Conservation (phyloP, 1,140 invertebrate genomes). For the Pseudomyrmex concolor region DNA sequence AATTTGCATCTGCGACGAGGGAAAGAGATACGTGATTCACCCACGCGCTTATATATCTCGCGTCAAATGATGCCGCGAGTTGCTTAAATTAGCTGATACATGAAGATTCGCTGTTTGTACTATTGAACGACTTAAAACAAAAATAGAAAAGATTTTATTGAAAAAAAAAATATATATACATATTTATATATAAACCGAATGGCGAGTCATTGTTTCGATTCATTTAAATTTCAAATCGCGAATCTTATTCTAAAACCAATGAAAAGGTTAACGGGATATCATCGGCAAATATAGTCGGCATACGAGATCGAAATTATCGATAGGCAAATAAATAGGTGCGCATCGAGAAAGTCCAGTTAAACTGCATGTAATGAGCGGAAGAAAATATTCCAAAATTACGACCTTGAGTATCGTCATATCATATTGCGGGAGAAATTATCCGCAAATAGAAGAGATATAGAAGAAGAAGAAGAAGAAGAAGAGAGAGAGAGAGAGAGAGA, state of each 20-base stretch:
- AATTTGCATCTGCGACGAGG: constrained; percentile 28
- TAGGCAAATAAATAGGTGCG: constrained; percentile 35
- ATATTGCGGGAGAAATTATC: constrained; percentile 71
- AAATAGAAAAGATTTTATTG: not conserved
- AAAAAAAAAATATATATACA: too few relatives aligned
- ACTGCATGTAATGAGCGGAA: constrained; percentile 60
- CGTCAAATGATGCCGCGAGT: constrained; percentile 5
- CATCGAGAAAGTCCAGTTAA: constrained; percentile 65
- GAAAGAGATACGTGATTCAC: constrained; percentile 21
- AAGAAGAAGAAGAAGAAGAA: not conserved
- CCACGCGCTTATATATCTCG: not conserved
- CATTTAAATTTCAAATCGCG: constrained; percentile 37
- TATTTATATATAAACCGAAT: not conserved
- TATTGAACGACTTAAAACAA: not conserved
- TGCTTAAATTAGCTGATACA: constrained; percentile 2
- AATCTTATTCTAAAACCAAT: not conserved
- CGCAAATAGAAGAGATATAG: not conserved
- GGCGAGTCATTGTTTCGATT: not conserved
- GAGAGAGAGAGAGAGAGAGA: not conserved
- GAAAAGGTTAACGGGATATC: constrained; percentile 6
- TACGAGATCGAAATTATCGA: constrained; percentile 48
- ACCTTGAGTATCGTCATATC: constrained; percentile 68
- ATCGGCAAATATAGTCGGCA: not conserved
- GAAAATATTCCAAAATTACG: constrained; percentile 66
- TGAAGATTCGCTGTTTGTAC: not conserved